Percentiles rank a stretch among this genome's conserved stretches.
phyloP scores from a whole-genome alignment of 2,113 vertebrate species.

The Sinosuthora webbiana region DNA sequence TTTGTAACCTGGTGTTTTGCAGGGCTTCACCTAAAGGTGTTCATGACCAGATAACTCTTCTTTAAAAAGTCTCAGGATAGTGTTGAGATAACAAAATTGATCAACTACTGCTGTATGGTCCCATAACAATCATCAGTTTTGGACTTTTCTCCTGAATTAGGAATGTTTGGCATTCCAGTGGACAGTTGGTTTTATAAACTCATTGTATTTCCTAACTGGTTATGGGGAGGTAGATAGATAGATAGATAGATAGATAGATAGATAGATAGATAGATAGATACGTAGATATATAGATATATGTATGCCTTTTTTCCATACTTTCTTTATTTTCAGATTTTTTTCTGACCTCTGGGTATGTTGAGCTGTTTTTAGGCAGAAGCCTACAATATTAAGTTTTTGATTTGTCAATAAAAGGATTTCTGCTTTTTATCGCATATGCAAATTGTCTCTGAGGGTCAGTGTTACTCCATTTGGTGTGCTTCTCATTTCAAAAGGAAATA shows the following conservation, averaged over 20 bases:
- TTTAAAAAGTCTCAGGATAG: neutral
- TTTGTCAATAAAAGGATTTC: neutral
- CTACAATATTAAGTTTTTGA: neutral
- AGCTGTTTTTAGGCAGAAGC: neutral
- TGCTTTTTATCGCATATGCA: neutral
- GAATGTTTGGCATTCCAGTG: neutral
- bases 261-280: neutral
- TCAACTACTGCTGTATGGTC: neutral
- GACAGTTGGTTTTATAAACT: neutral
- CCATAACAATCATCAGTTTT: neutral
- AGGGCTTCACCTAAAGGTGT: neutral
- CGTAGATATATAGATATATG: neutral
- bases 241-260: no score
- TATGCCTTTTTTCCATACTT: neutral
- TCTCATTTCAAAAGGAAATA: neutral
- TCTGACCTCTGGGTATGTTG: neutral
- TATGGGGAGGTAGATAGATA: neutral
- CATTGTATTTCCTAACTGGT: neutral
- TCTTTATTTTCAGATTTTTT: neutral
- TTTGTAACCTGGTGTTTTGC: neutral
- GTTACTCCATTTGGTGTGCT: neutral
- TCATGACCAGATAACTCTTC: neutral
- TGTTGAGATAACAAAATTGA: neutral
- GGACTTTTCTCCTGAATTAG: neutral
- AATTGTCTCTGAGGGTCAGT: neutral